A percentile compares a stretch with the other conserved stretches of the same genome.
Conservation (phyloP, 1,140 invertebrate genomes). For the Drosophila sulfurigaster region DNA sequence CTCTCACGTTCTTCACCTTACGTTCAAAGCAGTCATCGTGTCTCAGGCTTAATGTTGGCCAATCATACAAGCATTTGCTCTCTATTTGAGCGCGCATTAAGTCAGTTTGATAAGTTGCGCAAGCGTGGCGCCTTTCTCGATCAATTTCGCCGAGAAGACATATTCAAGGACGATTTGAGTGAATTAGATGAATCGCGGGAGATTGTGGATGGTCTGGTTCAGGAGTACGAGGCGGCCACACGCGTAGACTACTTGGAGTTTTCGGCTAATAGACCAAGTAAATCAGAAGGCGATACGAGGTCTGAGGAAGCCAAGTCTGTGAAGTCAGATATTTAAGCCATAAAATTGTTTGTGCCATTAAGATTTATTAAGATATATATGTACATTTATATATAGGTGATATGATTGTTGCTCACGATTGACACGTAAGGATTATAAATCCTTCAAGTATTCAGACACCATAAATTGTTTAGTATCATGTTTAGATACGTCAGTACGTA, state of each 20-base stretch:
- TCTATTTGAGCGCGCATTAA: constrained; percentile 89
- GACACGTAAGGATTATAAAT: constrained; percentile 59
- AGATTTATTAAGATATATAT: not conserved
- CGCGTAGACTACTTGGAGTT: constrained; percentile 93
- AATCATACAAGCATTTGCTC: constrained; percentile 99
- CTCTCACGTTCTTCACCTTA: constrained; percentile 98
- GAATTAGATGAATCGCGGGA: constrained; percentile 96
- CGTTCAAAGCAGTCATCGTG: constrained; percentile 96
- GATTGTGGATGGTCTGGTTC: constrained; percentile 96
- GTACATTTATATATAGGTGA: constrained; percentile 25
- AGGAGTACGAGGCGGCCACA: constrained; percentile 98
- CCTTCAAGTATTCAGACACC: constrained; percentile 50
- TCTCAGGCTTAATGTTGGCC: constrained; percentile 98
- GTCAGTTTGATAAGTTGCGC: constrained; percentile 97
- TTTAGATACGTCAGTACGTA: constrained; percentile 15
- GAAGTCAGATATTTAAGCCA: not conserved
- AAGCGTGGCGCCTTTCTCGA: constrained; percentile 98
- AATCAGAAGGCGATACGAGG: constrained; percentile 4
- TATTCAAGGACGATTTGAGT: constrained; percentile 95
- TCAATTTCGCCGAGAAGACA: constrained; percentile 97
- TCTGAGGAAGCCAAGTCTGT: constrained; percentile 48
- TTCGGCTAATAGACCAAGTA: constrained; percentile 64
- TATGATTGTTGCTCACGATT: constrained; percentile 33
- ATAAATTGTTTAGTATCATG: constrained; percentile 15
- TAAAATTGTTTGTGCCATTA: not conserved